A percentile compares a stretch with the other conserved stretches of the same genome.
Conservation (phyloP, 1,140 invertebrate genomes). For the Coptotermes formosanus region DNA sequence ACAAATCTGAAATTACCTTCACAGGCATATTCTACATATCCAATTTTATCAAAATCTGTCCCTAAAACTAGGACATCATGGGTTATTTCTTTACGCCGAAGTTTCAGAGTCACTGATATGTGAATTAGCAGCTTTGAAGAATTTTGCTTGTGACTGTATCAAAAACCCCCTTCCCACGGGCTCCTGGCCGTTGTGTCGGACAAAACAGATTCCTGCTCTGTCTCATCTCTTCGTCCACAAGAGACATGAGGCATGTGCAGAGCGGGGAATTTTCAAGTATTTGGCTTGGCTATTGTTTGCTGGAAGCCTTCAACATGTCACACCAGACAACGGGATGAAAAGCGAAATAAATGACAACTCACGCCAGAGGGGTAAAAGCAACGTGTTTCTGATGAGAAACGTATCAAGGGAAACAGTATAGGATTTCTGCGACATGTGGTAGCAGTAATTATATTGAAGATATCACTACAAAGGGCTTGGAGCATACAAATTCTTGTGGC, state of each 20-base stretch:
- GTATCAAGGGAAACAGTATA: background rate
- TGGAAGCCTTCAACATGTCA: background rate
- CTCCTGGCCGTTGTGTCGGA: background rate
- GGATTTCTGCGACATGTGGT: background rate
- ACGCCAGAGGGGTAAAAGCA: background rate
- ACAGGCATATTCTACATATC: too few species aligned
- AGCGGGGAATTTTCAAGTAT: slow-evolving; percentile 3
- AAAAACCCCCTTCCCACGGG: background rate
- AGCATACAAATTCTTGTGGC: background rate
- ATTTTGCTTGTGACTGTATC: background rate
- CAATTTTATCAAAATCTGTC: too few species aligned
- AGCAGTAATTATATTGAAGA: background rate
- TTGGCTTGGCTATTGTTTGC: background rate
- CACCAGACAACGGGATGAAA: background rate
- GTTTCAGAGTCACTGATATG: background rate
- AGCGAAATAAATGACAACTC: background rate
- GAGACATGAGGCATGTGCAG: background rate
- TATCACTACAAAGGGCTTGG: background rate
- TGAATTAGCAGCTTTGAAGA: background rate
- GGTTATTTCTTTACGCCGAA: too few species aligned
- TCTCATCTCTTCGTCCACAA: background rate
- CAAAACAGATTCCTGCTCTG: background rate
- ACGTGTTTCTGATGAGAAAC: background rate
- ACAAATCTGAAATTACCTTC: too few species aligned
- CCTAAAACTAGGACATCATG: too few species aligned